Base-by-base conservation (phyloP, 2,113 vertebrate genomes). In the Nerophis ophidion region DNA sequence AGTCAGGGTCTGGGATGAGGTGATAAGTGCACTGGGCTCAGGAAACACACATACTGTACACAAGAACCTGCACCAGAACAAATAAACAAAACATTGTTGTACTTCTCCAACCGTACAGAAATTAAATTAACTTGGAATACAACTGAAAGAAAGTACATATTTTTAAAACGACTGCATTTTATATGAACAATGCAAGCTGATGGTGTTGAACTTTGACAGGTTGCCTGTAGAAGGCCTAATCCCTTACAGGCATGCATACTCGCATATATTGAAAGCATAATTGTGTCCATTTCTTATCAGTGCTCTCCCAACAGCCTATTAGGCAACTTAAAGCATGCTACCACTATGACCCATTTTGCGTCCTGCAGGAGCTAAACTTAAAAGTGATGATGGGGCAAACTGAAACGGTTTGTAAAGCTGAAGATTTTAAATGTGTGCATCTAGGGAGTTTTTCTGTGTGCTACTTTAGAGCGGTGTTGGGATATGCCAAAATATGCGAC, bases 21-120 rank as follows among this genome's bases (percentile, higher is more conserved):
- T 78, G 86, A 86, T 86, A 87, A 86, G 78, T 86, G 81, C 76
- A 75, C 40, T 71, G 71, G 74, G 71, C 54, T 65, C 15, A 60
- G 46, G 40, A 65, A 52, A 76, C 44, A 35, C 46, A 59, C 47
- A 71, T 42, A 62, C 33, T 57, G n/a, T 60, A 36, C 48, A 48
- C 47, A 63, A 16, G 45, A 63, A 56, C 48, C 50, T 35, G 48
- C 40, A 52, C 12, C 1, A 55, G 42, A 61, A 62, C 59, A 56
- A 57, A 64, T 26, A 53, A 53, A 53, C 19, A 34, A 26, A 12
- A 13, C 15, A 60, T 36, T 57, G n/a, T 59, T 58, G 38, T 54
- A 52, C 71, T 69, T 65, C 35, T 15, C 52, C 38, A 55, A 66
- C 52, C 40, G 54, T 60, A 70, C 19, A 49, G 36, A 45, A 57